Evolutionary conservation across 2,797 vertebrate genomes (phyloP).

Genomic region (Salarias fasciatus): DNA sequence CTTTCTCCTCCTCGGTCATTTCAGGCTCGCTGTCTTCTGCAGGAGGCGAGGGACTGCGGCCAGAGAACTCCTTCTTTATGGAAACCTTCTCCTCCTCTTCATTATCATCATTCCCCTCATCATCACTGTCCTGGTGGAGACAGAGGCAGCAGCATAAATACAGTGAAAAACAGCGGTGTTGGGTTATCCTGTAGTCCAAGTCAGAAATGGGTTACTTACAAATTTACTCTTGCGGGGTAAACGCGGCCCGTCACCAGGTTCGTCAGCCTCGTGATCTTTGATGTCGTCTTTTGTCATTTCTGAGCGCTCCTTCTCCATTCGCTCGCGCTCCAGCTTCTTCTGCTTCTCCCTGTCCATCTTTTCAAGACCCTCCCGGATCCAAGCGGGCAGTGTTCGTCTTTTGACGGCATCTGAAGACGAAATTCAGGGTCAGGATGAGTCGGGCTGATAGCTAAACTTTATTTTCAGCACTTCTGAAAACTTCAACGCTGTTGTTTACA

Average conservation of each 20-base stretch:
- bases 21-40: constrained; percentile 96
- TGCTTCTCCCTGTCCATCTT: constrained; percentile 99
- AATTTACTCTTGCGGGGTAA: constrained; percentile 98
- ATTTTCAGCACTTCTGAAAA: no score
- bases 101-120: constrained; percentile 85
- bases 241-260: constrained; percentile 88
- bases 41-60: constrained; percentile 89
- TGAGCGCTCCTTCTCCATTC: constrained; percentile 94
- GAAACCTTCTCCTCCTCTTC: constrained; percentile 82
- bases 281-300: constrained; percentile 90
- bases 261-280: constrained; percentile 82
- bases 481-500: no score
- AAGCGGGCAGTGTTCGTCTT: constrained; percentile 94
- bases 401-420: constrained; percentile 91
- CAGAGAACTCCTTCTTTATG: constrained; percentile 76
- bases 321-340: constrained; percentile 94
- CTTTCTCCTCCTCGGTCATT: constrained; percentile 97
- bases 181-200: background rate
- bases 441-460: background rate
- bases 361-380: constrained; percentile 98
- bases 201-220: constrained; percentile 83
- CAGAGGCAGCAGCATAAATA: background rate
- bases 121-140: constrained; percentile 82
- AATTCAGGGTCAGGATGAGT: background rate
- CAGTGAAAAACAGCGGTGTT: no score